These are phyloP conservation scores for Ridgeia piscesae DNA, from an alignment of 1,140 invertebrate genomes.

Conservation along the genomic window DNA sequence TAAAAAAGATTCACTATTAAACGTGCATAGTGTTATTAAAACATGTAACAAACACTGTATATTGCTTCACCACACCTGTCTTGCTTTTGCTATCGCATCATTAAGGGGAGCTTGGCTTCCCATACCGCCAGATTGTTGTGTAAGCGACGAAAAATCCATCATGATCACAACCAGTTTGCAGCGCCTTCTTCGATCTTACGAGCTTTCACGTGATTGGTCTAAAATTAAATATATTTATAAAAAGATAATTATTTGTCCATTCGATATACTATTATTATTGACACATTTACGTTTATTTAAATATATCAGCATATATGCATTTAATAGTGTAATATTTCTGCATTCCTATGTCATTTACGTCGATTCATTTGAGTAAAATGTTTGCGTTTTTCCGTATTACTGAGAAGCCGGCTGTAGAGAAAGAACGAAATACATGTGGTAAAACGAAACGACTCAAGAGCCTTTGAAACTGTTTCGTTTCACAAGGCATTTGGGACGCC, in stretches of 20 bases:
- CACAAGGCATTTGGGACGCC: no score
- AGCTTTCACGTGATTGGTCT: background rate
- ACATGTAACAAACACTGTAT: background rate
- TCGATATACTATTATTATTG: background rate
- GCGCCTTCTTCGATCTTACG: slow-evolving; percentile 3
- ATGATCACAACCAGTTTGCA: background rate
- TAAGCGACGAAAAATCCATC: slow-evolving; percentile 5
- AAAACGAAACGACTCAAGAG: background rate
- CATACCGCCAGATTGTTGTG: background rate
- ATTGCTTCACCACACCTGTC: background rate
- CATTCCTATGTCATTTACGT: background rate
- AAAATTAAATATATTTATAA: background rate
- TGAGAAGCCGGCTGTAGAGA: background rate
- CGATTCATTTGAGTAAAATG: background rate
- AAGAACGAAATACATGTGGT: background rate
- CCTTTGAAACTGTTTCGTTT: background rate
- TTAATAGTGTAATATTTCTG: background rate
- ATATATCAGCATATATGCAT: background rate
- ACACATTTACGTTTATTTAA: background rate
- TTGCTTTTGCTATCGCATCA: slow-evolving; percentile 5
- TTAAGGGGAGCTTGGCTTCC: slow-evolving; percentile 3
- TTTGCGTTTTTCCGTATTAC: background rate
- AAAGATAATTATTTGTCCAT: background rate
- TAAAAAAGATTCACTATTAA: background rate
- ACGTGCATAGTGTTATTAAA: background rate